phyloP scores from a whole-genome alignment of 2,113 vertebrate genomes.

The Cyprinodon brontotheroides region DNA sequence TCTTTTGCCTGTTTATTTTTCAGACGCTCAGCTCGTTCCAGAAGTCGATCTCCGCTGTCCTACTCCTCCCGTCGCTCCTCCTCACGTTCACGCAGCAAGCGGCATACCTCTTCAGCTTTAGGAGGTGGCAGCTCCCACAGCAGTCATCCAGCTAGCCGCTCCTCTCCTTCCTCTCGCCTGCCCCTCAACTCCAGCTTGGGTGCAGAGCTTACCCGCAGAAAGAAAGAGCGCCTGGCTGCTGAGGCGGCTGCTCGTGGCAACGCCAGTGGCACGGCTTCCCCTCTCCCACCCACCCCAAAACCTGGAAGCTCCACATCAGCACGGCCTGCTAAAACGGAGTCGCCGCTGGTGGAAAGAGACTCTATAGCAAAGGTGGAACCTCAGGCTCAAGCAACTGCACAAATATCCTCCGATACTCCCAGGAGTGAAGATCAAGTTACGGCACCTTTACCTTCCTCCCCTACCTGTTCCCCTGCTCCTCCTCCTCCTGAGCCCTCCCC shows the following conservation, averaged over 20 bases:
- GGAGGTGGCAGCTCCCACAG: constrained; percentile 77
- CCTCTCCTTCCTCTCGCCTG: constrained; percentile 87
- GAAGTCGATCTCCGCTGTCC: constrained; percentile 89
- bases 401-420: constrained; percentile 60
- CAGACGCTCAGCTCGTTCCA: constrained; percentile 92
- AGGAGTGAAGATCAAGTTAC: constrained; percentile 44
- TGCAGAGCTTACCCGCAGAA: constrained; percentile 92
- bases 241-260: constrained; percentile 87
- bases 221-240: constrained; percentile 91
- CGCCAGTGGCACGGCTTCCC: constrained; percentile 48
- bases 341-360: constrained; percentile 50
- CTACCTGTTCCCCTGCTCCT: constrained; percentile 70
- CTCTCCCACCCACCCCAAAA: constrained; percentile 69
- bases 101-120: constrained; percentile 84
- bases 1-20: background rate
- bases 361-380: constrained; percentile 34
- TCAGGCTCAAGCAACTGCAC: constrained; percentile 42
- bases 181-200: constrained; percentile 94
- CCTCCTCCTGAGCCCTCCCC: constrained; percentile 82
- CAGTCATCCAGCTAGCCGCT: constrained; percentile 90
- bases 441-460: constrained; percentile 40
- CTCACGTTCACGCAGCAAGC: constrained; percentile 92
- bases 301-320: constrained; percentile 43
- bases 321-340: constrained; percentile 59
- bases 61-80: constrained; percentile 85